These are phyloP conservation scores for Drosophila yooni DNA, from an alignment of 2,888 invertebrate species.

Conservation along the genomic window DNA sequence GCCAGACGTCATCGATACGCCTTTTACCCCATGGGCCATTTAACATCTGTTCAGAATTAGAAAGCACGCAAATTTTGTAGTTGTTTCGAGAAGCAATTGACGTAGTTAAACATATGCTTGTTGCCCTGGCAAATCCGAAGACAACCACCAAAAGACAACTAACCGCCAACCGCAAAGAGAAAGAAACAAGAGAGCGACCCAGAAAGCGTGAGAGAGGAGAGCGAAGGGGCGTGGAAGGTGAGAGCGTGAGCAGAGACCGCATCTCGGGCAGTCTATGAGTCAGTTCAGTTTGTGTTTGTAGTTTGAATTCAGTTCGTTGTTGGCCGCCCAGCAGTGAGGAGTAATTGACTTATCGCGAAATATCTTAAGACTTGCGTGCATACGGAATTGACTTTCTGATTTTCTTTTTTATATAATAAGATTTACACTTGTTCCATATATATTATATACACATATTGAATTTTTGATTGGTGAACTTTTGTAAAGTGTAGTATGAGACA, in stretches of 20 bases:
- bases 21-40: not conserved
- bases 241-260: not conserved
- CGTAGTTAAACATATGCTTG: constrained; percentile 45
- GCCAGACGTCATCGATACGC: not conserved
- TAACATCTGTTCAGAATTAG: constrained; percentile 61
- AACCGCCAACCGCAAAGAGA: not conserved
- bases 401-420: constrained; percentile 63
- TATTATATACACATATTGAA: not conserved
- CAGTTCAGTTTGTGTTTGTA: constrained; percentile 30
- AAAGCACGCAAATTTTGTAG: constrained; percentile 14
- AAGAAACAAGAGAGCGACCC: not conserved
- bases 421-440: constrained; percentile 25
- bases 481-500: constrained; percentile 67
- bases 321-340: constrained; percentile 59
- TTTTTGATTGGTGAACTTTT: constrained; percentile 10
- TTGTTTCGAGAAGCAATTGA: constrained; percentile 14
- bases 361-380: constrained; percentile 41
- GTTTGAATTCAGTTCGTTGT: constrained; percentile 53
- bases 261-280: constrained; percentile 41
- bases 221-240: not conserved
- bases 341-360: constrained; percentile 25
- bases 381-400: constrained; percentile 31
- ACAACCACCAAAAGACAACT: constrained; percentile 24
- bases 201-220: not conserved
- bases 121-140: constrained; percentile 30